phyloP scores from a whole-genome alignment of 2,888 invertebrate species.

The Agrotis puta region DNA sequence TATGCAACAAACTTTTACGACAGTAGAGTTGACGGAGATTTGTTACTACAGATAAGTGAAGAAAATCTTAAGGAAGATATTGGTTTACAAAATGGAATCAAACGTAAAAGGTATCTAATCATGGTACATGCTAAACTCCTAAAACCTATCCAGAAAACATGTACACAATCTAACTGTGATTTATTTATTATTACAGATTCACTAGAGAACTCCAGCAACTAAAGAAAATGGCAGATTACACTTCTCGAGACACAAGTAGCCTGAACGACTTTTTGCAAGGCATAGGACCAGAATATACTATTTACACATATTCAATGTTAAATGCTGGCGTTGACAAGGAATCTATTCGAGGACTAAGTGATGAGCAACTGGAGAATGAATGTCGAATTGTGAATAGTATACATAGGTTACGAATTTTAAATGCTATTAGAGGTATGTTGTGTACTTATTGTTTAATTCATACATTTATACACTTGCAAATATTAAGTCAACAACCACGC shows the following conservation, averaged over 20 bases:
- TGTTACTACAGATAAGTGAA: slow-evolving; percentile 97
- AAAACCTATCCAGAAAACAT: not conserved
- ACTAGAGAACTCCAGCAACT: slow-evolving; percentile 97
- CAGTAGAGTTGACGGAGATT: slow-evolving; percentile 98
- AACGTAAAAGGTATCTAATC: slow-evolving; percentile 93
- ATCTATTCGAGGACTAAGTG: slow-evolving; percentile 95
- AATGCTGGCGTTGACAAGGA: slow-evolving; percentile 98
- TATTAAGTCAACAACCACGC: not conserved
- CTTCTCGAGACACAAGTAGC: slow-evolving; percentile 97
- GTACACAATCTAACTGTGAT: slow-evolving; percentile 1
- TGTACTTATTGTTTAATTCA: not conserved
- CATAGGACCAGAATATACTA: slow-evolving; percentile 97
- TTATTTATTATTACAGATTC: slow-evolving; percentile 91
- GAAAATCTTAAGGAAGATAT: slow-evolving; percentile 98
- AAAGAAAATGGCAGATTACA: slow-evolving; percentile 99
- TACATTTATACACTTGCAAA: too few relatives aligned
- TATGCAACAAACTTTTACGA: slow-evolving; percentile 96
- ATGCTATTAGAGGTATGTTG: slow-evolving; percentile 94
- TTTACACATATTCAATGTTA: slow-evolving; percentile 99
- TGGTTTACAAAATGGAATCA: slow-evolving; percentile 97
- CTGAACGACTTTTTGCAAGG: slow-evolving; percentile 96
- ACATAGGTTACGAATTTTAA: slow-evolving; percentile 97
- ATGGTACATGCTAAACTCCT: not conserved
- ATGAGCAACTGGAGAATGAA: slow-evolving; percentile 97
- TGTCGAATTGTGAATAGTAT: slow-evolving; percentile 98